Conservation (phyloP, 2,797 vertebrate genomes). For the Microctenopoma stevenorrisi region DNA sequence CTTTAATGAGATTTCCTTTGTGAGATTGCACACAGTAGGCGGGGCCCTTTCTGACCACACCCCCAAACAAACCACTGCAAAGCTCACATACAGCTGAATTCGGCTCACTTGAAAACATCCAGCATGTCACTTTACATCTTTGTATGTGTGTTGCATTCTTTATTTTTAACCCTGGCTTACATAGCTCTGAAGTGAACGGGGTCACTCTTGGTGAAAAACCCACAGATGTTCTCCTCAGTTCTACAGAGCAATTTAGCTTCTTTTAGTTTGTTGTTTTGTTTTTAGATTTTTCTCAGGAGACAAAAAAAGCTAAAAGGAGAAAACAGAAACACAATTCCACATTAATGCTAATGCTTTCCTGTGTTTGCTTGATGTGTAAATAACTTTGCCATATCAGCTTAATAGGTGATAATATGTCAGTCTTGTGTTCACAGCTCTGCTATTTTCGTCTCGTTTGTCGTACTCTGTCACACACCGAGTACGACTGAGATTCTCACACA, state of each 20-base stretch:
- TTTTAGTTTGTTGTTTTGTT: not conserved
- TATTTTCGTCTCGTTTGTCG: not conserved
- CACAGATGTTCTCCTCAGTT: not conserved
- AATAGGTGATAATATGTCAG: not conserved
- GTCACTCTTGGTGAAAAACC: not conserved
- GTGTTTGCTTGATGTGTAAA: no score
- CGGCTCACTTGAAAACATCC: not conserved
- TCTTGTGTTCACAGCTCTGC: not conserved
- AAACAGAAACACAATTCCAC: no score
- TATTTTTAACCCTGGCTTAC: not conserved
- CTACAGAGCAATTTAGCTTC: not conserved
- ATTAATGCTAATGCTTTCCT: no score
- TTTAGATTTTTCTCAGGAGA: no score
- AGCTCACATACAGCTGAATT: not conserved
- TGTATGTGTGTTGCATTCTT: not conserved
- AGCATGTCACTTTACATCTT: not conserved
- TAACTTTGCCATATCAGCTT: no score
- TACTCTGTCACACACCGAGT: not conserved
- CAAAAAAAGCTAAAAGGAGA: no score
- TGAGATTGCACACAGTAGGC: constrained; percentile 44
- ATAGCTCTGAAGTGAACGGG: not conserved
- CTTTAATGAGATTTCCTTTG: constrained; percentile 68
- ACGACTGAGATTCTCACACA: not conserved
- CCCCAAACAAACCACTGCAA: not conserved
- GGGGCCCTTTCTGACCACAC: constrained; percentile 14